Conservation (phyloP, 2,888 invertebrate species). For the Xanthorhoe spadicearia region DNA sequence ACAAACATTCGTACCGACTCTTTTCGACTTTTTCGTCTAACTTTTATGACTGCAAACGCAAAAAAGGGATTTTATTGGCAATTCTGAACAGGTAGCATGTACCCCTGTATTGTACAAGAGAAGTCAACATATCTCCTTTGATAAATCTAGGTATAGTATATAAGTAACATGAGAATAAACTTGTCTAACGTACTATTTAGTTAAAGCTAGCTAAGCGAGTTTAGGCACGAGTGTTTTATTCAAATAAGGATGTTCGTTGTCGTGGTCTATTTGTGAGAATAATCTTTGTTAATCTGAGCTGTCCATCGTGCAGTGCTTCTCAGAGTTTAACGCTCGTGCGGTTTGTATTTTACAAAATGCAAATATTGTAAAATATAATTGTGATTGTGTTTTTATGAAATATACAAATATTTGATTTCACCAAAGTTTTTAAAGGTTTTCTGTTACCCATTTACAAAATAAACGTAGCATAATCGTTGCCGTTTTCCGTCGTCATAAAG, state of each 20-base stretch:
- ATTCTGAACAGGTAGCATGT: conserved; percentile 16
- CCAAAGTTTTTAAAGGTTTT: no score
- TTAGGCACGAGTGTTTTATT: conserved; percentile 1
- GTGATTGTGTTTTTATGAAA: no score
- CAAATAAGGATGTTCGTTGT: conserved; percentile 9
- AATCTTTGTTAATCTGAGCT: conserved; percentile 25
- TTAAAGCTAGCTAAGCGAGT: not conserved
- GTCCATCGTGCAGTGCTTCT: conserved; percentile 22
- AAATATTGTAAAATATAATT: not conserved
- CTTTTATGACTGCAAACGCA: conserved; percentile 31
- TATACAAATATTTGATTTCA: no score
- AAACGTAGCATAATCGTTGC: no score
- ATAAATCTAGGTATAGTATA: not conserved
- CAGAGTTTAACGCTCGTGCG: conserved; percentile 4
- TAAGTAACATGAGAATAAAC: not conserved
- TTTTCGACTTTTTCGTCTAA: conserved; percentile 28
- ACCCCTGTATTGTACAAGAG: not conserved
- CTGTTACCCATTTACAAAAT: no score
- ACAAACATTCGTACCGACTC: conserved; percentile 36
- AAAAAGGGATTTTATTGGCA: conserved; percentile 27
- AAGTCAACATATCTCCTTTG: conserved; percentile 34
- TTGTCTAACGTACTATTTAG: not conserved
- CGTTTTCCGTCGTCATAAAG: no score
- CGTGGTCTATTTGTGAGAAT: conserved; percentile 26
- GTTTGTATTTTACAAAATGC: conserved; percentile 15